Evolutionary conservation across 2,113 vertebrate genomes (phyloP).

Genomic region (Thinocorus orbignyianus): DNA sequence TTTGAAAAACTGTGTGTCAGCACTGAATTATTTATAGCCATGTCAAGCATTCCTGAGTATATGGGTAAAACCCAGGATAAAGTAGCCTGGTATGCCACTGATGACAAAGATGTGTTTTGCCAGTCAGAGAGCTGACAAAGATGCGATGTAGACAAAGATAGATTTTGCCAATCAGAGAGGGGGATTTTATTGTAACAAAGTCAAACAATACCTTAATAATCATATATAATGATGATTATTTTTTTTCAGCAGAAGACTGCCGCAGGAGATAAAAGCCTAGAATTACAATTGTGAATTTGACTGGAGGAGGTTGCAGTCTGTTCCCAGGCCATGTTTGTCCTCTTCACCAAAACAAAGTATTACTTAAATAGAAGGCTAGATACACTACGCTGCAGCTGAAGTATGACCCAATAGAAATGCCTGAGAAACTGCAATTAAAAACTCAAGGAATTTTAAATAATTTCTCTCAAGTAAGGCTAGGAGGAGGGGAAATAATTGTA

Average conservation of each 20-base stretch:
- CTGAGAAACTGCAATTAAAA: neutral
- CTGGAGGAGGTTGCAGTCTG: neutral
- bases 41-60: constrained; percentile 55
- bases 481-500: neutral
- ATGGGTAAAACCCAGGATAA: constrained; percentile 22
- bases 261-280: neutral
- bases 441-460: neutral
- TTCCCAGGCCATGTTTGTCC: constrained; percentile 3
- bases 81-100: neutral
- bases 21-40: constrained; percentile 62
- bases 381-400: neutral
- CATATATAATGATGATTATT: neutral
- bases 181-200: neutral
- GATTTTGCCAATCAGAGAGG: neutral
- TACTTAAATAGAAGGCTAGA: constrained; percentile 3
- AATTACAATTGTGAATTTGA: neutral
- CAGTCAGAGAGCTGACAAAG: neutral
- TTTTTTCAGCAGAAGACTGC: neutral
- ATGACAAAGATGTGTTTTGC: neutral
- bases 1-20: constrained; percentile 45
- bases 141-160: neutral
- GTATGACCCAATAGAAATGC: neutral
- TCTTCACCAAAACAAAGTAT: neutral
- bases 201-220: neutral
- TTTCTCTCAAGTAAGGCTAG: neutral